These are phyloP conservation scores for Erebia epiphron DNA, from an alignment of 2,888 invertebrate genomes.

Conservation along the genomic window DNA sequence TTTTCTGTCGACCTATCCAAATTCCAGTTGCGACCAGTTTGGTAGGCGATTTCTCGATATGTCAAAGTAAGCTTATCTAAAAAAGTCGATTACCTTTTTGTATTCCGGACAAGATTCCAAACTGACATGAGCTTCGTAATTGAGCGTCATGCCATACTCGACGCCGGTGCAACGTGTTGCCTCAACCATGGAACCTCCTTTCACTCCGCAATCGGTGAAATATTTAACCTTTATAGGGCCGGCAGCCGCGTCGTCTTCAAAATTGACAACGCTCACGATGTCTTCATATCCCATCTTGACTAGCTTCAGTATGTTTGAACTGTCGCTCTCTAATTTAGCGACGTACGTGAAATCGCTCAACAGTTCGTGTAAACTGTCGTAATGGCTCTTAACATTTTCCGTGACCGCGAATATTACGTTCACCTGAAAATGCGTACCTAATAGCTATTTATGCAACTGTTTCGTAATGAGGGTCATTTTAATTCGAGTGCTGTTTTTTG, in stretches of 20 bases:
- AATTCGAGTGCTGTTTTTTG: too few species aligned
- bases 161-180: slow-evolving; percentile 84
- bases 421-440: slow-evolving; percentile 75
- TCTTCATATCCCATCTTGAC: slow-evolving; percentile 91
- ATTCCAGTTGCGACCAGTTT: slow-evolving; percentile 20
- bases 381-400: slow-evolving; percentile 85
- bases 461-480: too few species aligned
- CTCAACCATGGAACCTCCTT: slow-evolving; percentile 67
- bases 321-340: slow-evolving; percentile 90
- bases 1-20: slow-evolving; percentile 15
- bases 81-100: slow-evolving; percentile 58
- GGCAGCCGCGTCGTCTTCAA: slow-evolving; percentile 82
- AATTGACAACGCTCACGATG: slow-evolving; percentile 85
- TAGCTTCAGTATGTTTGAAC: slow-evolving; percentile 92
- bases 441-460: too few species aligned
- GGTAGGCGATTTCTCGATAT: slow-evolving; percentile 19
- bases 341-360: slow-evolving; percentile 89
- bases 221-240: slow-evolving; percentile 87
- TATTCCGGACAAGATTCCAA: slow-evolving; percentile 81
- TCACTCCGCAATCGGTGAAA: slow-evolving; percentile 87
- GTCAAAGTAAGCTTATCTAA: slow-evolving; percentile 20
- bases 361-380: slow-evolving; percentile 86
- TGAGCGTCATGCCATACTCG: slow-evolving; percentile 84
- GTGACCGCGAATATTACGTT: slow-evolving; percentile 95
- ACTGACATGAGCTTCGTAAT: slow-evolving; percentile 85